Conservation (phyloP, 2,888 invertebrate species). For the Pheosia gnoma region DNA sequence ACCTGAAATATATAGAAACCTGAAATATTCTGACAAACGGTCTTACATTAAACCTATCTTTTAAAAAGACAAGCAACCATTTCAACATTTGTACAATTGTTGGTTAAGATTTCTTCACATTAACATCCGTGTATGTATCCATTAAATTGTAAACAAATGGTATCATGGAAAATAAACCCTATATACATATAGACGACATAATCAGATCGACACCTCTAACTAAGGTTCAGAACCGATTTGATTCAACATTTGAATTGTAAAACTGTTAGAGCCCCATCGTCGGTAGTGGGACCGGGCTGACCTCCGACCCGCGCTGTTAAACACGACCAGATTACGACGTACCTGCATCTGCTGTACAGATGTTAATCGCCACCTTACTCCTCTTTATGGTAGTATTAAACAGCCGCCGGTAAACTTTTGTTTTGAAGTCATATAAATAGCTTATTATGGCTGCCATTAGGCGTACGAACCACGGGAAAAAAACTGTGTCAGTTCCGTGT, state of each 20-base stretch:
- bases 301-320: slow-evolving; percentile 49
- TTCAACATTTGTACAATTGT: no score
- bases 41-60: no score
- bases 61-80: no score
- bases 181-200: slow-evolving; percentile 33
- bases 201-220: slow-evolving; percentile 39
- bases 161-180: slow-evolving; percentile 20
- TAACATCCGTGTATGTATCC: no score
- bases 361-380: slow-evolving; percentile 64
- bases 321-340: slow-evolving; percentile 56
- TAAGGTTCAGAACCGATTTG: slow-evolving; percentile 29
- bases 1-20: no score
- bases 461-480: slow-evolving; percentile 47
- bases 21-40: no score
- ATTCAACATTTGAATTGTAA: slow-evolving; percentile 56
- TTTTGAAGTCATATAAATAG: slow-evolving; percentile 73
- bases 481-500: slow-evolving; percentile 71
- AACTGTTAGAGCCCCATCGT: slow-evolving; percentile 36
- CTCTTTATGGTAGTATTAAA: slow-evolving; percentile 60
- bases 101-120: no score
- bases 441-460: slow-evolving; percentile 59
- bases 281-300: slow-evolving; percentile 40
- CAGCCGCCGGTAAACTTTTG: slow-evolving; percentile 52
- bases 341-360: slow-evolving; percentile 65
- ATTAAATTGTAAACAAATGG: slow-evolving; percentile 7